Evolutionary conservation across 1,140 invertebrate species (phyloP).

Genomic region (Andricus grossulariae): DNA sequence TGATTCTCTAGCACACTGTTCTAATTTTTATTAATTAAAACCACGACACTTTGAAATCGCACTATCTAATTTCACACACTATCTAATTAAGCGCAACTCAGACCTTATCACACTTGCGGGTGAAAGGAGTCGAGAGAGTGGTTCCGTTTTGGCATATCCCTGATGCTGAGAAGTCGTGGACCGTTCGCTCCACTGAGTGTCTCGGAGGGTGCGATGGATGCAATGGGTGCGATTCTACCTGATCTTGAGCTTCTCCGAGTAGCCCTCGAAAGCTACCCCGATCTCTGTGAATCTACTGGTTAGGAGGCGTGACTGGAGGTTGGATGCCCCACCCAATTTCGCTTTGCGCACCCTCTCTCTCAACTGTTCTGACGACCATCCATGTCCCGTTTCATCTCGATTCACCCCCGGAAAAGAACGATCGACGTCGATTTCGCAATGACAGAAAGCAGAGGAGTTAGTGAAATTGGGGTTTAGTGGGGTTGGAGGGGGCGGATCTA

Average conservation of each 20-base stretch:
- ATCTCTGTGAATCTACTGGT: conserved; percentile 20
- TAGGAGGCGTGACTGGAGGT: conserved; percentile 14
- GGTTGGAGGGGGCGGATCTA: conserved; percentile 20
- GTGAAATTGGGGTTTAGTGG: background rate
- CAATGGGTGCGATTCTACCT: background rate
- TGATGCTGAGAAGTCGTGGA: background rate
- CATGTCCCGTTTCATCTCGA: background rate
- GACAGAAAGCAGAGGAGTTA: conserved; percentile 26
- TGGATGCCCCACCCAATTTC: conserved; percentile 6
- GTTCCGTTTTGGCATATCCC: no score
- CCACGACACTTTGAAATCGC: no score
- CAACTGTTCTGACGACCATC: background rate
- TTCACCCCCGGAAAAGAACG: conserved; percentile 7
- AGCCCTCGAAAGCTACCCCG: background rate
- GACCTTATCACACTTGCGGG: no score
- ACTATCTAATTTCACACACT: no score
- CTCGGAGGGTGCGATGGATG: background rate
- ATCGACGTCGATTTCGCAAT: conserved; percentile 27
- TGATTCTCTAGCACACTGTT: no score
- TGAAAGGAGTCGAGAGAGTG: no score
- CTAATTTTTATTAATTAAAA: no score
- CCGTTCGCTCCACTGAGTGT: conserved; percentile 8
- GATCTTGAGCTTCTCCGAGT: conserved; percentile 2
- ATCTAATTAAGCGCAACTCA: no score
- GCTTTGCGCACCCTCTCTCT: conserved; percentile 1